These are phyloP conservation scores for Pseudonaja textilis DNA, from an alignment of 2,113 vertebrate genomes.

Conservation along the genomic window DNA sequence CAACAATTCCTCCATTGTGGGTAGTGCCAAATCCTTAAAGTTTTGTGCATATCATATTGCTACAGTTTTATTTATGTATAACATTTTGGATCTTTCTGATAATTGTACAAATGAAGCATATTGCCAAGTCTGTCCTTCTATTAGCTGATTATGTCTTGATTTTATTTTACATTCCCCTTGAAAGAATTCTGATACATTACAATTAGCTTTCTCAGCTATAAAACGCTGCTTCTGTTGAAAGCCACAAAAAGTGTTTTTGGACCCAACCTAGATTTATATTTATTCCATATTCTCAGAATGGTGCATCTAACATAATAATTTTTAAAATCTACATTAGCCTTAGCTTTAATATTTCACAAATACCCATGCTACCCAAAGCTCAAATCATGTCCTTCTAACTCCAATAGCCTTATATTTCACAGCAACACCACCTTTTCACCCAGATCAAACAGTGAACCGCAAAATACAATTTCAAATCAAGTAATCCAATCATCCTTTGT, in stretches of 20 bases:
- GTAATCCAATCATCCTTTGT: not conserved
- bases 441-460: not conserved
- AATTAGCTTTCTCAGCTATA: not conserved
- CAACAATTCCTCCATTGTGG: not conserved
- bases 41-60: not conserved
- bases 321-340: not conserved
- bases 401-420: not conserved
- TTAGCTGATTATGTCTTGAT: not conserved
- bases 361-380: not conserved
- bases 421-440: not conserved
- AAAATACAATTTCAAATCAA: not conserved
- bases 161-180: not conserved
- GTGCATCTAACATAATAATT: not conserved
- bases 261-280: not conserved
- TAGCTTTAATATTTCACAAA: not conserved
- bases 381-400: not conserved
- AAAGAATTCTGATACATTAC: not conserved
- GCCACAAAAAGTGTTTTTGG: not conserved
- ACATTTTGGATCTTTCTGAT: not conserved
- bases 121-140: not conserved
- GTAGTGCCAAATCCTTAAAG: not conserved
- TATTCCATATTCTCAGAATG: not conserved
- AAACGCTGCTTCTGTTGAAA: not conserved
- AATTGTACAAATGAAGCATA: not conserved
- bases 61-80: not conserved